Percentiles rank a stretch among this genome's conserved stretches.
Evolutionary conservation across 1,140 invertebrate species (phyloP).

Genomic region (Drosophila tropicalis): DNA sequence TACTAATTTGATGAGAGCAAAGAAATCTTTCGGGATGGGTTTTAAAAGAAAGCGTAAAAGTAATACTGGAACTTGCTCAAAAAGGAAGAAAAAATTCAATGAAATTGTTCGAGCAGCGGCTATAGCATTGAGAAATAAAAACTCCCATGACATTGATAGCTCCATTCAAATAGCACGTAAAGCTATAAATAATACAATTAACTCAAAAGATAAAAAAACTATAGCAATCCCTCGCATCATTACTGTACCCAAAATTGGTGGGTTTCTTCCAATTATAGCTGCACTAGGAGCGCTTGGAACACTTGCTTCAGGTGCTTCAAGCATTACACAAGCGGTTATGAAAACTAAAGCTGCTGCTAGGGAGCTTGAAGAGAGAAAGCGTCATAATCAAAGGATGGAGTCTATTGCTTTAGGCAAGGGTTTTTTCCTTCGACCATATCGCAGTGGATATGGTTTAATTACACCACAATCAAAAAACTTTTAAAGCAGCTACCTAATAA

Average conservation of each 20-base stretch:
- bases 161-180: not conserved
- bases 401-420: constrained; percentile 2
- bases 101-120: not conserved
- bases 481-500: constrained; percentile 2
- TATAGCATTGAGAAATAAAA: not conserved
- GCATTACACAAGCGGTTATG: not conserved
- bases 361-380: not conserved
- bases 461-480: constrained; percentile 5
- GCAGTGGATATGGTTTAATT: not conserved
- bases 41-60: too few relatives aligned
- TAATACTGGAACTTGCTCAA: too few relatives aligned
- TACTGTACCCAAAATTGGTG: not conserved
- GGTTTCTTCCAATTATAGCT: not conserved
- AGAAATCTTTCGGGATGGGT: too few relatives aligned
- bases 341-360: not conserved
- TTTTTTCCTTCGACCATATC: not conserved
- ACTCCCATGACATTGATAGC: not conserved
- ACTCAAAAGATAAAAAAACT: not conserved
- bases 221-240: not conserved
- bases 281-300: not conserved
- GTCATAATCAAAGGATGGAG: not conserved
- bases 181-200: constrained; percentile 2
- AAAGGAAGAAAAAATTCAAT: not conserved
- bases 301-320: not conserved
- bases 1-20: too few relatives aligned